Evolutionary conservation across 2,888 invertebrate genomes (phyloP).

Genomic region (Reticulitermes lucifugus): DNA sequence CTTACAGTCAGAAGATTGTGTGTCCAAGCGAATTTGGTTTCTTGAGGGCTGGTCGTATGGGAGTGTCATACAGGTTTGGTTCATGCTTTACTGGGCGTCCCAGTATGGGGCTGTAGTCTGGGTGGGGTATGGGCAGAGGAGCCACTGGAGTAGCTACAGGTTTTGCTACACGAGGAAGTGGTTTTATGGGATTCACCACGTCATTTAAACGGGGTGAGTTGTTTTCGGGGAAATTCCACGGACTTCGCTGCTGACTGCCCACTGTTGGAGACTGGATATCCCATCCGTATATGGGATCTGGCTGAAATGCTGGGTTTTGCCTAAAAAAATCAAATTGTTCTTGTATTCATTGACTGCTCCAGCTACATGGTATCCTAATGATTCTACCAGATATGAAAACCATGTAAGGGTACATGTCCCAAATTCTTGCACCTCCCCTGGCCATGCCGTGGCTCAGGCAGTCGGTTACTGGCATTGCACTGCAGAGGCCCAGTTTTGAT

Average conservation of each 20-base stretch:
- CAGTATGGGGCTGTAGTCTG: slow-evolving; percentile 44
- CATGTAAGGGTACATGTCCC: too few relatives aligned
- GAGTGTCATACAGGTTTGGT: slow-evolving; percentile 22
- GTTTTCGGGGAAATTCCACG: background rate
- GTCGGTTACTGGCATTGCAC: too few relatives aligned
- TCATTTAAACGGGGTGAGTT: background rate
- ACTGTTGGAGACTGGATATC: slow-evolving; percentile 18
- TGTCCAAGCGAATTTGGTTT: slow-evolving; percentile 27
- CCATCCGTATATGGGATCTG: slow-evolving; percentile 6
- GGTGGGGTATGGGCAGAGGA: slow-evolving; percentile 39
- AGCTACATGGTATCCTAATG: too few relatives aligned
- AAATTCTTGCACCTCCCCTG: too few relatives aligned
- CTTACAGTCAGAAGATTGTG: slow-evolving; percentile 12
- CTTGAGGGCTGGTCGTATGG: slow-evolving; percentile 35
- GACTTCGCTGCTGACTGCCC: background rate
- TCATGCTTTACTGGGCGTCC: slow-evolving; percentile 15
- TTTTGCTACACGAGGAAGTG: background rate
- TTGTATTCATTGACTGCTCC: too few relatives aligned
- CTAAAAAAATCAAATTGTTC: background rate
- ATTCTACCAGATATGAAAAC: too few relatives aligned
- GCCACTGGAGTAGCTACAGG: background rate
- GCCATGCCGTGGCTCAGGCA: too few relatives aligned
- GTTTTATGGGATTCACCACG: background rate
- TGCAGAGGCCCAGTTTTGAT: too few relatives aligned
- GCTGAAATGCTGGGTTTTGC: slow-evolving; percentile 11